These are phyloP conservation scores for Kuschelorhynchus macadamiae DNA, from an alignment of 2,888 invertebrate species.

Conservation along the genomic window DNA sequence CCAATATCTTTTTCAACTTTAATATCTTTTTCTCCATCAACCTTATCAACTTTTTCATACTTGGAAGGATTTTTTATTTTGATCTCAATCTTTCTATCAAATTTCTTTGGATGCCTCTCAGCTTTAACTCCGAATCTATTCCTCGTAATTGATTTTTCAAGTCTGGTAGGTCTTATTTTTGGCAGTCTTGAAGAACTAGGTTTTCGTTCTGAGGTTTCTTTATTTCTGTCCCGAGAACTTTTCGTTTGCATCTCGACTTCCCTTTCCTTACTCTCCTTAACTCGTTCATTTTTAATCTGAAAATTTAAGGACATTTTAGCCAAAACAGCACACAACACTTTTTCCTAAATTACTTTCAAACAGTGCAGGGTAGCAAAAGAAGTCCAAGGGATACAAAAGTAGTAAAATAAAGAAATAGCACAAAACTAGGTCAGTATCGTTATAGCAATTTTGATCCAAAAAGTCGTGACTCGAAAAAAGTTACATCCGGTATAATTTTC, in stretches of 20 bases:
- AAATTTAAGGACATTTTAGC: no score
- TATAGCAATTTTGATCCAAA: no score
- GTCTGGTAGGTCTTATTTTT: slow-evolving; percentile 13
- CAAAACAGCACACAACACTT: no score
- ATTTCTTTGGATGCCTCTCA: slow-evolving; percentile 50
- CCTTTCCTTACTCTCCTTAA: not conserved
- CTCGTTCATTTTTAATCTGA: slow-evolving; percentile 1
- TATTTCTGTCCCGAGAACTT: slow-evolving; percentile 11
- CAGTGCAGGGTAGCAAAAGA: no score
- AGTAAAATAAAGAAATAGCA: no score
- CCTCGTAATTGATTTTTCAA: slow-evolving; percentile 30
- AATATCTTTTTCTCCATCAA: slow-evolving; percentile 26
- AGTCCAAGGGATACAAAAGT: no score
- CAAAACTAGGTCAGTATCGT: no score
- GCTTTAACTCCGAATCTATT: slow-evolving; percentile 47
- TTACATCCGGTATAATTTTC: no score
- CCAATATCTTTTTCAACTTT: slow-evolving; percentile 22
- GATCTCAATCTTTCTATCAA: slow-evolving; percentile 64
- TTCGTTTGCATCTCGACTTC: not conserved
- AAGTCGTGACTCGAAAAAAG: no score
- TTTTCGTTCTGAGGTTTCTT: not conserved
- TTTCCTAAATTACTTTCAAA: no score
- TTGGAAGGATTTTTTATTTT: slow-evolving; percentile 66
- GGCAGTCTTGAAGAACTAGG: not conserved
- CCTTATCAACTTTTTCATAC: slow-evolving; percentile 57